Evolutionary conservation across 2,888 invertebrate species (phyloP).

Genomic region (Dynastes maya): DNA sequence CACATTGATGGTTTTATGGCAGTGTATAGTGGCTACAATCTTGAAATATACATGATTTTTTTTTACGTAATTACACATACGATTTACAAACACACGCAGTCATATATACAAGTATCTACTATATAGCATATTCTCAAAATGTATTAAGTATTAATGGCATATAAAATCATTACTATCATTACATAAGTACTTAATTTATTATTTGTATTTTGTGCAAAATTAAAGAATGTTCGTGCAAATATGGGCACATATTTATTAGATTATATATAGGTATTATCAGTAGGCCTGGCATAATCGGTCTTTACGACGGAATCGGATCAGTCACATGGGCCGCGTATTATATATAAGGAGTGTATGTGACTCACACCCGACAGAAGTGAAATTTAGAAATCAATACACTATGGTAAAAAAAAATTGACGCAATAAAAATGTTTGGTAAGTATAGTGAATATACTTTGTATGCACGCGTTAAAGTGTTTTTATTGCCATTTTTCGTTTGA

Average conservation of each 20-base stretch:
- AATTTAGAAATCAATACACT: too few relatives aligned
- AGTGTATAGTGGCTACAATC: constrained; percentile 67
- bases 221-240: constrained; percentile 22
- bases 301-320: too few relatives aligned
- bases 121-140: constrained; percentile 25
- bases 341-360: too few relatives aligned
- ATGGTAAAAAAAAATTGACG: too few relatives aligned
- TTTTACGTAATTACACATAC: constrained; percentile 7
- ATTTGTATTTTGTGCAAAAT: constrained; percentile 34
- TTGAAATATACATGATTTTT: constrained; percentile 64
- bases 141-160: constrained; percentile 36
- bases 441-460: too few relatives aligned
- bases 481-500: too few relatives aligned
- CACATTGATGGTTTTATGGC: constrained; percentile 61
- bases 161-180: constrained; percentile 21
- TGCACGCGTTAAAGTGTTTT: too few relatives aligned
- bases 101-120: constrained; percentile 40
- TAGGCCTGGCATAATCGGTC: too few relatives aligned
- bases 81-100: constrained; percentile 36
- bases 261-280: background rate
- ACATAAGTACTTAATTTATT: constrained; percentile 31
- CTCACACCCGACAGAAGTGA: too few relatives aligned
- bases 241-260: constrained; percentile 1
- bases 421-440: too few relatives aligned
- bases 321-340: too few relatives aligned